Percentiles rank a stretch among this genome's conserved stretches.
Evolutionary conservation across 2,888 invertebrate genomes (phyloP).

Genomic region (Diplazon laetatorius): DNA sequence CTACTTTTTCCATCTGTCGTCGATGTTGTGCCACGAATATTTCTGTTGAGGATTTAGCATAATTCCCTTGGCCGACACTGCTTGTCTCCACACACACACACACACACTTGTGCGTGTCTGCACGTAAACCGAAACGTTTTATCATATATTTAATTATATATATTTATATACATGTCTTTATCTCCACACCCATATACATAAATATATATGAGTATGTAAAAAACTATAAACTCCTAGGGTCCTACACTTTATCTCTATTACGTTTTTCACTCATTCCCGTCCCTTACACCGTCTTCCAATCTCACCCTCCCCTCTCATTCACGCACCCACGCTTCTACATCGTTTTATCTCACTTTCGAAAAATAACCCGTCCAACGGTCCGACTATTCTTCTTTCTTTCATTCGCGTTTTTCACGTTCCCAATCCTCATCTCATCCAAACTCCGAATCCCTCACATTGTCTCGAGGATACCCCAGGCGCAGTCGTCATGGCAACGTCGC

Average conservation of each 20-base stretch:
- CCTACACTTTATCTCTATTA: constrained; percentile 21
- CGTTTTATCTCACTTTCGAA: constrained; percentile 46
- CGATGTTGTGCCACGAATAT: constrained; percentile 74
- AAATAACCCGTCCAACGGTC: constrained; percentile 23
- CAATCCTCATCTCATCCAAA: too few species aligned
- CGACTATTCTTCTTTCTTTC: constrained; percentile 52
- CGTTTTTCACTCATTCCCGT: constrained; percentile 52
- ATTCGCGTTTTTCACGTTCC: constrained; percentile 39
- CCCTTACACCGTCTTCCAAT: constrained; percentile 51
- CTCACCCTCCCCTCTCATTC: constrained; percentile 16
- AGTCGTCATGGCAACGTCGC: constrained; percentile 72
- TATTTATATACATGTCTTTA: too few species aligned
- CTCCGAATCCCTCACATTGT: too few species aligned
- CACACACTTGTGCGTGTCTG: too few species aligned
- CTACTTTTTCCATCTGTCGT: constrained; percentile 42
- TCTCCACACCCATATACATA: background rate
- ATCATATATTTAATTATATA: too few species aligned
- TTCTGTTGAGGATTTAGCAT: constrained; percentile 75
- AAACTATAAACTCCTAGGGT: background rate
- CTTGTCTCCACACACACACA: constrained; percentile 34
- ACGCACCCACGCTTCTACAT: constrained; percentile 39
- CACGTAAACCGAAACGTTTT: too few species aligned
- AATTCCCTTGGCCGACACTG: constrained; percentile 71
- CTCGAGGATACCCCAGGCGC: constrained; percentile 44
- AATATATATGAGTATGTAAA: background rate